These are phyloP conservation scores for Conus betulinus DNA, from an alignment of 1,140 invertebrate genomes.

Conservation along the genomic window DNA sequence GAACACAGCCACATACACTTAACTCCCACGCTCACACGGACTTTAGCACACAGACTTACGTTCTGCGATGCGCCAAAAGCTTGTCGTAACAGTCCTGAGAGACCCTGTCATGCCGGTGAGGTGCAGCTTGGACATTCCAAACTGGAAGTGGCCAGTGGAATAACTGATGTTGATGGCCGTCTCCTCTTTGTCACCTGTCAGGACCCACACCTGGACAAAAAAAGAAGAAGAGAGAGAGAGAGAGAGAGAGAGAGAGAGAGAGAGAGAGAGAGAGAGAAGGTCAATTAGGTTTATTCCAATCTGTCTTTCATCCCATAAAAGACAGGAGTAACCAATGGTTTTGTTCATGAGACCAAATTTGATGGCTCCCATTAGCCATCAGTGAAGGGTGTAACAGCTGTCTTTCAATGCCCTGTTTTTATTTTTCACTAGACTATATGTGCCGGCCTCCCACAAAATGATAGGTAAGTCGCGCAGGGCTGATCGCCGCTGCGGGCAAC, in stretches of 20 bases:
- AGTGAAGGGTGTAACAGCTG: too few species aligned
- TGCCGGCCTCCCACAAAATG: too few species aligned
- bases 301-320: too few species aligned
- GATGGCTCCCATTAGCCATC: too few species aligned
- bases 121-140: conserved; percentile 76
- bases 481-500: too few species aligned
- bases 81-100: conserved; percentile 43
- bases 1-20: not conserved
- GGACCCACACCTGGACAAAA: conserved; percentile 86
- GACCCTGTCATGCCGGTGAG: conserved; percentile 74
- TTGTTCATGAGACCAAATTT: too few species aligned
- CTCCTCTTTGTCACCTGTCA: conserved; percentile 98
- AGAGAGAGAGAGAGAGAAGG: not conserved
- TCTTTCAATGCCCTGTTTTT: too few species aligned
- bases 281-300: not conserved
- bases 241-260: conserved; percentile 3
- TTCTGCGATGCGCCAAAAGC: not conserved
- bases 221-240: not conserved
- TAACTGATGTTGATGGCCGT: conserved; percentile 98
- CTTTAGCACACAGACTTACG: not conserved
- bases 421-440: too few species aligned
- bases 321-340: too few species aligned
- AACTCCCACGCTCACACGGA: not conserved
- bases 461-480: too few species aligned
- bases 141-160: conserved; percentile 91